Conservation (phyloP, 2,797 vertebrate genomes). For the Tolypeutes matacus region DNA sequence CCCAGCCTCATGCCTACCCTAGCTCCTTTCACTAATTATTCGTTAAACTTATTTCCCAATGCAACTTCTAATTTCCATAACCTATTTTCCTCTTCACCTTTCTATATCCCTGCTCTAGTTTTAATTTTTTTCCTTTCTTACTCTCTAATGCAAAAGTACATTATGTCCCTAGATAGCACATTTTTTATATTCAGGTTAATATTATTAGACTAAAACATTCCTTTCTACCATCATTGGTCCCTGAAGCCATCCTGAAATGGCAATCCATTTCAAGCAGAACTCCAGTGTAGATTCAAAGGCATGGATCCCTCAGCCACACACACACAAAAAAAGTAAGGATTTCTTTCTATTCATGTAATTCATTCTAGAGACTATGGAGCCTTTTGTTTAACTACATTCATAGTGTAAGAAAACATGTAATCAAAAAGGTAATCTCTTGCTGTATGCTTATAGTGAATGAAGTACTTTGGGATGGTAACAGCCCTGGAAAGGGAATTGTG, state of each 20-base stretch:
- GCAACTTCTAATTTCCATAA: slow-evolving; percentile 81
- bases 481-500: neutral
- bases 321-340: neutral
- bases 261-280: slow-evolving; percentile 70
- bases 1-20: neutral
- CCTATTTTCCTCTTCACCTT: slow-evolving; percentile 84
- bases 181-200: slow-evolving; percentile 83
- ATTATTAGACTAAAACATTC: slow-evolving; percentile 81
- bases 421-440: neutral
- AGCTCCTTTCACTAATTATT: slow-evolving; percentile 74
- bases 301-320: slow-evolving; percentile 35
- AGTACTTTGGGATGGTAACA: neutral
- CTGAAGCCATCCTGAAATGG: slow-evolving; percentile 78
- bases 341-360: neutral
- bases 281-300: slow-evolving; percentile 45
- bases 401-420: neutral
- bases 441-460: neutral
- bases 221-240: slow-evolving; percentile 66
- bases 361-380: slow-evolving; percentile 8
- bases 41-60: slow-evolving; percentile 76
- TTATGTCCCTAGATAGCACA: slow-evolving; percentile 76
- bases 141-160: slow-evolving; percentile 75
- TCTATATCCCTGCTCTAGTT: slow-evolving; percentile 81
- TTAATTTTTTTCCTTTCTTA: slow-evolving; percentile 64
- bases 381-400: neutral